Conservation (phyloP, 2,113 vertebrate species). For the Anoplopoma fimbria region DNA sequence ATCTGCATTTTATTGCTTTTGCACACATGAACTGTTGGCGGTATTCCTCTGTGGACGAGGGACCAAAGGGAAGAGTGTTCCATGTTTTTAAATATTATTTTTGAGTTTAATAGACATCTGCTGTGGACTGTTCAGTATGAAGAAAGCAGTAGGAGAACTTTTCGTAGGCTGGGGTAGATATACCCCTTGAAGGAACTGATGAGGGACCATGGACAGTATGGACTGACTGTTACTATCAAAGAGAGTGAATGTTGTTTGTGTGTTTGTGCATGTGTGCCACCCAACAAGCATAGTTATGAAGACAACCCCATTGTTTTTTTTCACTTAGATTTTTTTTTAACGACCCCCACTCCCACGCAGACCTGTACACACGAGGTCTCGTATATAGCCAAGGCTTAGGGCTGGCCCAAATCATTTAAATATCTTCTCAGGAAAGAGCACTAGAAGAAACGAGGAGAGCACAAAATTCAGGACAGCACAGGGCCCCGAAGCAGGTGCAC, state of each 20-base stretch:
- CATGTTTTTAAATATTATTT: slow-evolving; percentile 55
- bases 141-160: slow-evolving; percentile 76
- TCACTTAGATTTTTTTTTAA: slow-evolving; percentile 5
- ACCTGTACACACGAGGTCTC: slow-evolving; percentile 29
- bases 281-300: slow-evolving; percentile 49
- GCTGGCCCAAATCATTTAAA: slow-evolving; percentile 50
- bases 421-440: slow-evolving; percentile 77
- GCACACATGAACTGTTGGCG: slow-evolving; percentile 76
- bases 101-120: slow-evolving; percentile 87
- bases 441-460: slow-evolving; percentile 59
- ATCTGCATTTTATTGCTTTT: slow-evolving; percentile 70
- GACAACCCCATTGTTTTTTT: slow-evolving; percentile 26
- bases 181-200: slow-evolving; percentile 75
- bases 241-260: slow-evolving; percentile 76
- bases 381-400: slow-evolving; percentile 33
- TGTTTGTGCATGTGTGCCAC: slow-evolving; percentile 72
- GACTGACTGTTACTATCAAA: slow-evolving; percentile 81
- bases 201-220: slow-evolving; percentile 77
- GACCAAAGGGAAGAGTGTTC: slow-evolving; percentile 82
- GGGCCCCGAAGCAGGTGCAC: slow-evolving; percentile 62
- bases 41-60: slow-evolving; percentile 79
- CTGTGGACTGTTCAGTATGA: slow-evolving; percentile 86
- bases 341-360: slow-evolving; percentile 25
- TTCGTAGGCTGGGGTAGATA: slow-evolving; percentile 57
- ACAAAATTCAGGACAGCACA: slow-evolving; percentile 74